Base-by-base conservation (phyloP, 1,140 invertebrate species). In the Formica exsecta region DNA sequence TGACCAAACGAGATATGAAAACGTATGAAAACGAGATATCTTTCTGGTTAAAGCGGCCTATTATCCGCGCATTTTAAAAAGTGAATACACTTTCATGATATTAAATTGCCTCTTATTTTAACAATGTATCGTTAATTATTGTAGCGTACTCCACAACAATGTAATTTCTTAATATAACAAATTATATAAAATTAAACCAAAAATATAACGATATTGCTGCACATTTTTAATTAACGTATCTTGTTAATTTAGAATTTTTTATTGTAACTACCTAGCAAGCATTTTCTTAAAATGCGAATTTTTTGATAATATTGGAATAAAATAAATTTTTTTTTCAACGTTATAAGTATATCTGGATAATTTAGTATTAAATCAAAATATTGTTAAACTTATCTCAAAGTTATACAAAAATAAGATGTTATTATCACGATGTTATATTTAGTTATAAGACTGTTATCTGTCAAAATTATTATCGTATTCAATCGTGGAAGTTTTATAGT, bases 131-230 rank as follows among this genome's bases (percentile, higher is more conserved):
- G 22, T 59, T 59, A 74, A 74, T 74, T 74, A 59, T 38, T 22
- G 29, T 59, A 59, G 16, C 13, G 7, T 59, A 25, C n/a, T 3
- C 16, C 9, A 51, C 1, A 48, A 25, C 41, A 51, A 59, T 54
- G 3, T 51, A 66, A 79, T 51, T 79, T 79, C 41, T 11, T 11
- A 68, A 38, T 32, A 7, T 36, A 38, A 77, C 19, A 66, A 6
- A 64, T 76, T 77, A 44, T 16, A 77, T 48, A 48, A 38, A 68
- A 57, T 80, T 51, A 22, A 68, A 66, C n/a, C 11, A 59, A 64
- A 44, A 44, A 13, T 51, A 0, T 51, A 19, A 51, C 4, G 7
- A 29, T 11, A 29, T 65, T 65, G 29, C 3, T 64, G 59, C 22
- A 44, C 8, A 64, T 65, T 76, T 75, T 62, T 44, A 76, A 76